Conservation (phyloP, 2,113 vertebrate genomes). For the Amphilophus citrinellus region DNA sequence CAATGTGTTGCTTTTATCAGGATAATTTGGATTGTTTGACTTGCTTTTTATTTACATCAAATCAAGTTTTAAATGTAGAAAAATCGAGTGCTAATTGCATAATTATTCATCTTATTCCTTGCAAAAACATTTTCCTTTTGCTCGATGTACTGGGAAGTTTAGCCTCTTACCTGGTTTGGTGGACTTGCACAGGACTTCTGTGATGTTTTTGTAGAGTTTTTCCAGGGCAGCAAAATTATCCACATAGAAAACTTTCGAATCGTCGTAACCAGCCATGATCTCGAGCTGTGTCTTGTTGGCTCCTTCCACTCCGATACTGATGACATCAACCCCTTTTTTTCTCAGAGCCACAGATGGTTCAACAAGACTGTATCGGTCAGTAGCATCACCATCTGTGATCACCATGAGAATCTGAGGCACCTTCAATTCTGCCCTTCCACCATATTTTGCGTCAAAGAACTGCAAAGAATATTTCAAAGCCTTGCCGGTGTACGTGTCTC, state of each 20-base stretch:
- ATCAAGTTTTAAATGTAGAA: background rate
- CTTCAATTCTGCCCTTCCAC: conserved; percentile 62
- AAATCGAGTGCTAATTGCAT: background rate
- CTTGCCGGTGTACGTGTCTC: conserved; percentile 75
- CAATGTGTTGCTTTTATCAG: background rate
- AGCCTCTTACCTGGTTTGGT: conserved; percentile 81
- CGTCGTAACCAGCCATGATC: conserved; percentile 70
- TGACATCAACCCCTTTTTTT: conserved; percentile 65
- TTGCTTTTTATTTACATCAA: background rate
- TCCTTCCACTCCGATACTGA: conserved; percentile 79
- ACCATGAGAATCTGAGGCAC: conserved; percentile 82
- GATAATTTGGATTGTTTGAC: too few relatives aligned
- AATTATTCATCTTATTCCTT: background rate
- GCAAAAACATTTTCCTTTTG: background rate
- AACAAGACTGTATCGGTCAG: conserved; percentile 54
- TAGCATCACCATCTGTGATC: conserved; percentile 83
- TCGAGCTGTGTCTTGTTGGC: conserved; percentile 74
- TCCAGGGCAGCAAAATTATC: conserved; percentile 74
- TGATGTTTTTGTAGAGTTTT: conserved; percentile 76
- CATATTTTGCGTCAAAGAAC: conserved; percentile 69
- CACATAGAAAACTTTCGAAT: conserved; percentile 75
- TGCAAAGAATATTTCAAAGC: conserved; percentile 75
- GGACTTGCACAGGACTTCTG: conserved; percentile 72
- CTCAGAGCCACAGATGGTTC: conserved; percentile 54
- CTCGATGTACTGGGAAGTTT: background rate